Base-by-base conservation (phyloP, 1,140 invertebrate species). In the Agrilus planipennis region DNA sequence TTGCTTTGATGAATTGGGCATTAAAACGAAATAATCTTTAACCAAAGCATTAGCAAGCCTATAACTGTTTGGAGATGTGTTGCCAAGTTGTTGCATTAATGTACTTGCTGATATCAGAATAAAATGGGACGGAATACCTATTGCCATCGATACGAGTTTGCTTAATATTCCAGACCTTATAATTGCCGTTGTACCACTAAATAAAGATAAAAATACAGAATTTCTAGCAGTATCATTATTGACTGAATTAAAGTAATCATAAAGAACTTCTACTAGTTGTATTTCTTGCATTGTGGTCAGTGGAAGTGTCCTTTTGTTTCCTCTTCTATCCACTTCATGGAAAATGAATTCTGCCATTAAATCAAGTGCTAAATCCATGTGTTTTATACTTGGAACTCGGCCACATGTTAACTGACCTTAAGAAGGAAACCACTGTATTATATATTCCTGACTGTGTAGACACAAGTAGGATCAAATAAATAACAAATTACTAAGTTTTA, bases 321-420 rank as follows among this genome's bases (percentile, higher is more conserved):
- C 76, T 14, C 76, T 66, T 19, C 73, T 68, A 18, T 83, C 80
- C 0, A 76, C 69, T 60, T 89, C 84, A 35, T 77, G 77, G 52
- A 89, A 89, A 16, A 89, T 72, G 60, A 84, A 86, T 56, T 87
- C 83, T 2, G 81, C 73, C 61, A 87, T 86, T 16, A 89, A 64
- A 46, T 86, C 81, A 62, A 82, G 73, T 18, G 79, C 77, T 3
- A 76, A 43, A 49, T 75, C 68, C 54, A 74, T 68, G 43, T 74
- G 69, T 52, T 74, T 74, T 22, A 64, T 56, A 31, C 47, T 66
- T 15, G 70, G 68, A 7, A 67, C 54, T 39, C 66, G 57, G 7
- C 63, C 57, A 42, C 61, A 67, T 45, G 70, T 52, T 42, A 67
- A 57, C 47, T 69, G 67, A 62, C 44, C 46, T 64, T 54, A 3